phyloP scores from a whole-genome alignment of 2,113 vertebrate genomes.

The Labeo catla region DNA sequence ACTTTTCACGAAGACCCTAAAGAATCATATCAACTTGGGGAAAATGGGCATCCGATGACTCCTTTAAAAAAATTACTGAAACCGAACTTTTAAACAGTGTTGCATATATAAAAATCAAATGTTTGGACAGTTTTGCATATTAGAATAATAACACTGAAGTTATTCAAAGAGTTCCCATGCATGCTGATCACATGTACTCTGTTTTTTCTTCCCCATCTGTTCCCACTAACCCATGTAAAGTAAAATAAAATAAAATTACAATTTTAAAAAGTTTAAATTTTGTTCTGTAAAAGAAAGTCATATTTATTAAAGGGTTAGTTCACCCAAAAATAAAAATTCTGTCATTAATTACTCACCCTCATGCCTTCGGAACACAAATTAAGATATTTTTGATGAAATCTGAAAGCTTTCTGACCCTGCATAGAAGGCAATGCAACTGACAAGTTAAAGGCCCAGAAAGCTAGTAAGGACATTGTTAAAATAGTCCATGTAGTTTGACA shows the following conservation, averaged over 20 bases:
- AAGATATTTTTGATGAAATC: no score
- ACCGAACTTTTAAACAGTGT: neutral
- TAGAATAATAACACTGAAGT: neutral
- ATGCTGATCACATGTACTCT: neutral
- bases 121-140: neutral
- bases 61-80: neutral
- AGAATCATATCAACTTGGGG: no score
- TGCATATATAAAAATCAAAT: neutral
- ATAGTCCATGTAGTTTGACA: no score
- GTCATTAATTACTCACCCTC: no score
- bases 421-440: no score
- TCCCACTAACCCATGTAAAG: neutral
- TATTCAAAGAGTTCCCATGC: neutral
- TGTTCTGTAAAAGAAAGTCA: neutral
- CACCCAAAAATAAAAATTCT: no score
- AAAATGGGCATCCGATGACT: no score
- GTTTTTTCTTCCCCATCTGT: neutral
- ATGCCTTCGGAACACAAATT: no score
- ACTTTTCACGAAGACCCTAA: no score
- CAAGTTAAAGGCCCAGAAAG: no score
- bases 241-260: neutral
- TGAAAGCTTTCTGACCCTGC: no score
- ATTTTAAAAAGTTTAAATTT: neutral
- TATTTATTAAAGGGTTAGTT: neutral
- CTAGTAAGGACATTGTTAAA: no score